A percentile compares a stretch with the other conserved stretches of the same genome.
Evolutionary conservation across 2,113 vertebrate species (phyloP).

Genomic region (Charadrius vociferus): DNA sequence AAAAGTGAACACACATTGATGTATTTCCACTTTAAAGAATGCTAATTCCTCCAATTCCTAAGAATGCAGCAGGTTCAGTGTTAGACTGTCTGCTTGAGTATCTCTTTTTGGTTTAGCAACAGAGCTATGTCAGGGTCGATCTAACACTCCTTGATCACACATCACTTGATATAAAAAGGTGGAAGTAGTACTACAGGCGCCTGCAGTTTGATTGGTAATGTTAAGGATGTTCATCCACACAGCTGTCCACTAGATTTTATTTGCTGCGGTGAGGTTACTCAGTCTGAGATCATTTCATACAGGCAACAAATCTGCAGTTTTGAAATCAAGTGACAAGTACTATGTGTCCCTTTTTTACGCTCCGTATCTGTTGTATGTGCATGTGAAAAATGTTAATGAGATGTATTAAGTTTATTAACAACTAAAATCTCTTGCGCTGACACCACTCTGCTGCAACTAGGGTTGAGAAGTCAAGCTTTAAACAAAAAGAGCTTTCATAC

Average conservation of each 20-base stretch:
- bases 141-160: not conserved
- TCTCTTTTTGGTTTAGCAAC: not conserved
- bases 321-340: not conserved
- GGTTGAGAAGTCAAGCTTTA: not conserved
- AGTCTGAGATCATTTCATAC: not conserved
- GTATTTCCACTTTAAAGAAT: not conserved
- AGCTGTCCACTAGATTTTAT: not conserved
- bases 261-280: not conserved
- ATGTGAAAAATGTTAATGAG: not conserved
- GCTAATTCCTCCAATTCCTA: not conserved
- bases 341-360: not conserved
- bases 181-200: not conserved
- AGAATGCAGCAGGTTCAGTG: not conserved
- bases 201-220: not conserved
- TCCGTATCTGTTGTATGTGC: not conserved
- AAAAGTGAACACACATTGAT: not conserved
- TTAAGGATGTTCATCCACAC: not conserved
- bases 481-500: conserved; percentile 38
- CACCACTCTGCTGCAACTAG: not conserved
- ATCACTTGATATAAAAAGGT: conserved; percentile 10
- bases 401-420: conserved; percentile 17
- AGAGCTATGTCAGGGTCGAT: not conserved
- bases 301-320: not conserved
- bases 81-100: not conserved
- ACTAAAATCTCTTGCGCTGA: conserved; percentile 9